Evolutionary conservation across 2,888 invertebrate species (phyloP).

Genomic region (Nephrotoma flavescens): DNA sequence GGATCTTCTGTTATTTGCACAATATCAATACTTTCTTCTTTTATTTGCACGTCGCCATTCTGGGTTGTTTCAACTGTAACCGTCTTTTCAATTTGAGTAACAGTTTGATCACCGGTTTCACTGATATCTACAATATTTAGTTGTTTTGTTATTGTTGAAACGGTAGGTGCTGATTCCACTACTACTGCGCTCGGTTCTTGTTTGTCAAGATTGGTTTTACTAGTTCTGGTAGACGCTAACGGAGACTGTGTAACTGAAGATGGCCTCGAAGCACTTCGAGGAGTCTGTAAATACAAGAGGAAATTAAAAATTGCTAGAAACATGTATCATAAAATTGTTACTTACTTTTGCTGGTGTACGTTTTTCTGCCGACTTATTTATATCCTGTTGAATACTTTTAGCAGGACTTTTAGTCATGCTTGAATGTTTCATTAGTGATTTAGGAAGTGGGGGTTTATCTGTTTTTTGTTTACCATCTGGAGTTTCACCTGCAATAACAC

Average conservation of each 20-base stretch:
- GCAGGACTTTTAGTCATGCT: not conserved
- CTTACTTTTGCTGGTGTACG: not conserved
- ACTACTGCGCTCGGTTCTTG: not conserved
- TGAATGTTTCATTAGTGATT: slow-evolving; percentile 12
- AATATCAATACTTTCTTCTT: not conserved
- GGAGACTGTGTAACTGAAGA: not conserved
- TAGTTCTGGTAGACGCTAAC: not conserved
- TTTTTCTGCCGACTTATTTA: not conserved
- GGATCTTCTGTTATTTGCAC: not conserved
- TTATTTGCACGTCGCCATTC: not conserved
- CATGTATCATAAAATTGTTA: not conserved
- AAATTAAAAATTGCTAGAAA: not conserved
- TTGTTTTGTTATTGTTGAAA: not conserved
- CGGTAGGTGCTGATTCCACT: not conserved
- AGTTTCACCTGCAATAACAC: slow-evolving; percentile 33
- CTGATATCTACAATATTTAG: not conserved
- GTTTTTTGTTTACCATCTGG: slow-evolving; percentile 29
- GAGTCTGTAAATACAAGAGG: not conserved
- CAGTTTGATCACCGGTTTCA: not conserved
- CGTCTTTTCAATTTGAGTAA: not conserved
- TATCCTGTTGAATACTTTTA: not conserved
- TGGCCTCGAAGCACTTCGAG: not conserved
- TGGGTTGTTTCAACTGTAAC: not conserved
- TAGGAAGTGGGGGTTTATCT: slow-evolving; percentile 37
- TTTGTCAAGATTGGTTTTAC: not conserved